Conservation (phyloP, 2,888 invertebrate genomes). For the Hypena proboscidalis region DNA sequence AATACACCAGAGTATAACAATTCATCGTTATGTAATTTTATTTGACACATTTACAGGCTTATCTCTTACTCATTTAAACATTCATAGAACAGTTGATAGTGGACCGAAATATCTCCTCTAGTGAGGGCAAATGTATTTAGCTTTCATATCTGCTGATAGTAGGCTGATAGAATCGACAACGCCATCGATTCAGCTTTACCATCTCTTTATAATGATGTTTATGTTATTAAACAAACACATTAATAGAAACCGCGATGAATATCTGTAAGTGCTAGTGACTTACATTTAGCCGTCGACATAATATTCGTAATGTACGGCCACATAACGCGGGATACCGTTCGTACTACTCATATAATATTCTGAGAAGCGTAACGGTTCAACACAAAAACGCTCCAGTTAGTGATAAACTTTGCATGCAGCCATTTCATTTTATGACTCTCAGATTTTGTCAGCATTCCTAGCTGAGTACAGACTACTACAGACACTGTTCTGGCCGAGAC, state of each 20-base stretch:
- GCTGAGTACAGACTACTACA: constrained; percentile 38
- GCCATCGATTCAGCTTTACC: too few species aligned
- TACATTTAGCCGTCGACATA: constrained; percentile 65
- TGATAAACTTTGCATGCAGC: constrained; percentile 56
- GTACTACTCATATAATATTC: constrained; percentile 64
- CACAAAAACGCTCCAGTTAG: constrained; percentile 70
- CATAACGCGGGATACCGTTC: constrained; percentile 65
- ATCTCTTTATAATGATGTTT: too few species aligned
- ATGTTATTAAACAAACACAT: constrained; percentile 57
- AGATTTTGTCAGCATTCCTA: constrained; percentile 62
- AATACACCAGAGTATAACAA: too few species aligned
- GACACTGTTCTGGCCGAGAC: constrained; percentile 36
- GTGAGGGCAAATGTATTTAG: too few species aligned
- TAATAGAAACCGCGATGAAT: constrained; percentile 63
- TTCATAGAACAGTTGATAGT: too few species aligned
- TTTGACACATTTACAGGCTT: too few species aligned
- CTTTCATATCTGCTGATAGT: too few species aligned
- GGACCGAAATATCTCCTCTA: too few species aligned
- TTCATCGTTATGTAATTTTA: too few species aligned
- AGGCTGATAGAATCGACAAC: too few species aligned
- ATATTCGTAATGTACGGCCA: constrained; percentile 68
- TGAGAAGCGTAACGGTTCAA: constrained; percentile 72
- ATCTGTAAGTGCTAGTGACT: constrained; percentile 68
- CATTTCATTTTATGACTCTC: constrained; percentile 63
- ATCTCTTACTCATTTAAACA: too few species aligned